Evolutionary conservation across 2,113 vertebrate species (phyloP), one percentile per base, ranked within the genome.

Genomic region (Tylochromis polylepis): DNA sequence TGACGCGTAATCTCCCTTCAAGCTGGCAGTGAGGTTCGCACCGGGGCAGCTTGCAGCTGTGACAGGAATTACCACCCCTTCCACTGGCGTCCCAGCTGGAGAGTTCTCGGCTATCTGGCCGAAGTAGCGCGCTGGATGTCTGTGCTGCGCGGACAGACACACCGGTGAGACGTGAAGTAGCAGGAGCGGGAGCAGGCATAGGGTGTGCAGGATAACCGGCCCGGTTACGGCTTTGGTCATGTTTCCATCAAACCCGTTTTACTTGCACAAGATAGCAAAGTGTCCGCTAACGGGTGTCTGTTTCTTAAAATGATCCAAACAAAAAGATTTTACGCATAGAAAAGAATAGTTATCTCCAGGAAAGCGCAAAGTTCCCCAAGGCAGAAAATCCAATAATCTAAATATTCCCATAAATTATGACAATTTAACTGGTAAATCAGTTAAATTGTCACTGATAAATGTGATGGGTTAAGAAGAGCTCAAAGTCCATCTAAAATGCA

Each of bases 51-150:
- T 79, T 14, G 56, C 65, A 20, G 65, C n/a, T 72, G 65, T 82
- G 6, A 94, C 75, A 22, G 88, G 86, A 78, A 96, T 57, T 58
- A 83, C 5, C 8, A 95, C 88, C 20, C 94, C 94, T 10, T 79
- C 78, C 78, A 96, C 96, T 27, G 87, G 81, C n/a, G 96, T 95
- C 67, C 95, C 96, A 27, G 94, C 85, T 55, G 93, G 93, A 15
- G 94, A 93, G 89, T 95, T 96, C 84, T 96, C 96, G 0, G 84
- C 43, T 27, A 96, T 94, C 5, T 92, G 86, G 11, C 95, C 96
- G 78, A 79, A 93, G 87, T 85, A 90, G 55, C 36, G 89, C 72
- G 18, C 81, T 2, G 83, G 84, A 34, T 78, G 89, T 3, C 88
- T 85, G 55, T 16, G 86, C 70, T 59, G 91, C 34, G 77, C 75